Conservation (phyloP, 2,113 vertebrate genomes). For the Psittacula cyanocephala region DNA sequence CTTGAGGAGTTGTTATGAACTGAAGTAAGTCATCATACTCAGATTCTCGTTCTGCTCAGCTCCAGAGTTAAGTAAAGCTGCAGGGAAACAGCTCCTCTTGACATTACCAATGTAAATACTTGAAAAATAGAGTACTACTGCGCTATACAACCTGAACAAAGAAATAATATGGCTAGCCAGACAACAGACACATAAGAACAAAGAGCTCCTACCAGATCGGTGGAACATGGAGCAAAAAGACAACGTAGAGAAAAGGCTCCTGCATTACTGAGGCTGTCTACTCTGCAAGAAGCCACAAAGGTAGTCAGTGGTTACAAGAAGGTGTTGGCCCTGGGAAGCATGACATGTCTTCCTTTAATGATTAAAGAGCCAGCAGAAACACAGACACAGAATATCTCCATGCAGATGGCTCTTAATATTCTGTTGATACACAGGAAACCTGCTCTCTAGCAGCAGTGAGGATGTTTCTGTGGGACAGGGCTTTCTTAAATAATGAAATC, state of each 20-base stretch:
- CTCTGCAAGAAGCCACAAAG: conserved; percentile 7
- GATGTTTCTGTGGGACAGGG: not conserved
- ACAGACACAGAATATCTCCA: not conserved
- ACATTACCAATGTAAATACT: not conserved
- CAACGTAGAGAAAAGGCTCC: not conserved
- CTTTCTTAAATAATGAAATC: not conserved
- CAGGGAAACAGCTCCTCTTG: not conserved
- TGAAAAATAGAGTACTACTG: not conserved
- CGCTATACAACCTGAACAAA: not conserved
- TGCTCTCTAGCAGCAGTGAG: not conserved
- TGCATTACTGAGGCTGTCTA: not conserved
- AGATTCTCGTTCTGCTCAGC: not conserved
- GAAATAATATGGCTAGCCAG: not conserved
- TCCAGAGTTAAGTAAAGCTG: not conserved
- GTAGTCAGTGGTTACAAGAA: not conserved
- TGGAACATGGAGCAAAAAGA: not conserved
- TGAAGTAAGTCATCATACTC: not conserved
- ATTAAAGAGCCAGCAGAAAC: conserved; percentile 3
- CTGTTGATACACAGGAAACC: not conserved
- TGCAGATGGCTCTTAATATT: not conserved
- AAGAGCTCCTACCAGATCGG: not conserved
- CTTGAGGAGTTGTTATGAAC: not conserved
- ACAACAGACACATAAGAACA: not conserved
- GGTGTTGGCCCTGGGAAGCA: conserved; percentile 7
- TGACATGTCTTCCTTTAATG: not conserved